These are phyloP conservation scores for Vombatus ursinus DNA, from an alignment of 2,113 vertebrate genomes.

Conservation along the genomic window DNA sequence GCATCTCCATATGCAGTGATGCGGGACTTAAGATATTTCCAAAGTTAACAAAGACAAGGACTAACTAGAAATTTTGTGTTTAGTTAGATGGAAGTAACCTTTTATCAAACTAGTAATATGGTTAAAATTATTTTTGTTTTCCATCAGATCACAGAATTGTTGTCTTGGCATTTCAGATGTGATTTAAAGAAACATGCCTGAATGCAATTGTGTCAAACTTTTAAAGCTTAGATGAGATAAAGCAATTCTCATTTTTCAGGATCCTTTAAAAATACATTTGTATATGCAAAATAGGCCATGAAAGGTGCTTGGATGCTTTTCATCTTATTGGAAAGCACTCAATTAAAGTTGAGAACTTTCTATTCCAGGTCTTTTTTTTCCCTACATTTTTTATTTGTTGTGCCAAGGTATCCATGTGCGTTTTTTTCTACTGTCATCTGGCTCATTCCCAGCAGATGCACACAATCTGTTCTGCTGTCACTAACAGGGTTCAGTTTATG, in stretches of 20 bases:
- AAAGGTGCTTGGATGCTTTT: constrained; percentile 78
- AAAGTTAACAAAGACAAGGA: constrained; percentile 49
- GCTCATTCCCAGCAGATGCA: constrained; percentile 93
- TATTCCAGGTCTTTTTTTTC: constrained; percentile 84
- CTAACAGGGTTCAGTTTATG: constrained; percentile 88
- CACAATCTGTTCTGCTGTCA: constrained; percentile 91
- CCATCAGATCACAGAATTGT: not conserved
- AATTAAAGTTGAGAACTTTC: constrained; percentile 86
- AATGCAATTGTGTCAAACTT: constrained; percentile 53
- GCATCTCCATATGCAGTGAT: not conserved
- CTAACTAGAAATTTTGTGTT: not conserved
- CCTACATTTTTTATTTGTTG: constrained; percentile 85
- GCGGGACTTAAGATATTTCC: constrained; percentile 40
- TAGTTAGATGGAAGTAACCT: constrained; percentile 46
- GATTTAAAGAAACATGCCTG: constrained; percentile 68
- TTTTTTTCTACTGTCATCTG: constrained; percentile 96
- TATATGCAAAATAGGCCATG: constrained; percentile 71
- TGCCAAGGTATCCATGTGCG: constrained; percentile 95
- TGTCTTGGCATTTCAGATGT: constrained; percentile 50
- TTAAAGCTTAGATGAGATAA: constrained; percentile 65
- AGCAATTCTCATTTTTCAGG: constrained; percentile 61
- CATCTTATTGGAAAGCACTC: constrained; percentile 82
- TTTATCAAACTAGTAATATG: constrained; percentile 36
- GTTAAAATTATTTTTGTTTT: not conserved
- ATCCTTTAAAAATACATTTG: constrained; percentile 61